Conservation (phyloP, 2,888 invertebrate genomes). For the Protodeltote pygarga region DNA sequence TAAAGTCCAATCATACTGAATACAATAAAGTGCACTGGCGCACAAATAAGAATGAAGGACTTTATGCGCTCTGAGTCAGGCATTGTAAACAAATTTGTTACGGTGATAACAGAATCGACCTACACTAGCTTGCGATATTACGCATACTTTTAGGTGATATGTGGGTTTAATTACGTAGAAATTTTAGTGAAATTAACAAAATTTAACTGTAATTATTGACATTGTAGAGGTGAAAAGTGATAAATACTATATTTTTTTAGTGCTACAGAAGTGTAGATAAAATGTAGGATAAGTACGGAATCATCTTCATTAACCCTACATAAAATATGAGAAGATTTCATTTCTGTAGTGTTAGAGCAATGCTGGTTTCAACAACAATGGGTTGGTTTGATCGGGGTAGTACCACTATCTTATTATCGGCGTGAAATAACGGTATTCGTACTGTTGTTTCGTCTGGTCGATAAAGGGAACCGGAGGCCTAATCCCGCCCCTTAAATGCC, state of each 20-base stretch:
- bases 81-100: conserved; percentile 45
- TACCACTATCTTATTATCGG: too few species aligned
- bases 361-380: too few species aligned
- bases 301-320: too few species aligned
- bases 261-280: too few species aligned
- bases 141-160: conserved; percentile 19
- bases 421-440: too few species aligned
- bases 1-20: conserved; percentile 7
- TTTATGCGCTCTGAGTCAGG: conserved; percentile 40
- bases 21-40: conserved; percentile 18
- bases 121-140: conserved; percentile 31
- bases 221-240: neutral
- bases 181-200: conserved; percentile 7
- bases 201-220: neutral
- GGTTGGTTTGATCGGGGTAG: too few species aligned
- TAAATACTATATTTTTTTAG: conserved; percentile 8
- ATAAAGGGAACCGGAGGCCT: too few species aligned
- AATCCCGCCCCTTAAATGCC: too few species aligned
- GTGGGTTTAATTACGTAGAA: conserved; percentile 19
- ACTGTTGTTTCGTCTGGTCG: too few species aligned
- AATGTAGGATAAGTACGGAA: too few species aligned
- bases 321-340: too few species aligned
- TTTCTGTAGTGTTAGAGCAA: too few species aligned
- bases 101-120: conserved; percentile 48
- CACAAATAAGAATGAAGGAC: conserved; percentile 8